Evolutionary conservation across 2,797 vertebrate species (phyloP).

Genomic region (Columba guinea): DNA sequence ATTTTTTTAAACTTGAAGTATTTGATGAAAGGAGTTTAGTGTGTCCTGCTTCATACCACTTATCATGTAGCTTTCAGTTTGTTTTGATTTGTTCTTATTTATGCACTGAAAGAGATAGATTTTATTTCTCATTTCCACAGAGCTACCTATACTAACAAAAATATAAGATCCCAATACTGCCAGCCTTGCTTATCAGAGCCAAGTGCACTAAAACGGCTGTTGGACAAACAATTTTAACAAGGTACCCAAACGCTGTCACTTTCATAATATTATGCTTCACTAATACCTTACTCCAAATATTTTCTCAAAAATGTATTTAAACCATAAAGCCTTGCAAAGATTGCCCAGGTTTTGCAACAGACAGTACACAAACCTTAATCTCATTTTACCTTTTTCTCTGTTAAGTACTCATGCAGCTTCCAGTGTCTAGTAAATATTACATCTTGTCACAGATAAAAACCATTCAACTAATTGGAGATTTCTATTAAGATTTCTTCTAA

Average conservation of each 20-base stretch:
- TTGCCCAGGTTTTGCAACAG: neutral
- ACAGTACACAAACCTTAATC: neutral
- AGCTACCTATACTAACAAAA: neutral
- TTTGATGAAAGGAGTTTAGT: neutral
- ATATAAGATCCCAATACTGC: neutral
- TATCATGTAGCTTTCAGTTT: neutral
- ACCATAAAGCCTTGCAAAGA: neutral
- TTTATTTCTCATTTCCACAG: neutral
- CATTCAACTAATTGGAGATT: constrained; percentile 67
- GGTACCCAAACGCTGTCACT: neutral
- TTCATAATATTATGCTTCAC: neutral
- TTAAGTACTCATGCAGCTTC: constrained; percentile 3
- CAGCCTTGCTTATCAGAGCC: neutral
- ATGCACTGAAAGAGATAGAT: neutral
- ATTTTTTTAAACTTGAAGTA: neutral
- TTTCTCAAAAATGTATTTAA: constrained; percentile 3
- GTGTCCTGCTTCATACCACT: neutral
- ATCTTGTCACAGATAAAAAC: constrained; percentile 46
- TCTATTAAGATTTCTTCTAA: constrained; percentile 61
- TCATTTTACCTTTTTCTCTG: constrained; percentile 13
- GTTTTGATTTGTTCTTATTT: neutral
- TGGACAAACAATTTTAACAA: constrained; percentile 13
- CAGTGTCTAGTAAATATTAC: constrained; percentile 38
- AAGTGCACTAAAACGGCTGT: neutral
- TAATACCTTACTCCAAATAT: neutral